Evolutionary conservation across 2,113 vertebrate species (phyloP).

Genomic region (Lamprologus ornatipinnis): DNA sequence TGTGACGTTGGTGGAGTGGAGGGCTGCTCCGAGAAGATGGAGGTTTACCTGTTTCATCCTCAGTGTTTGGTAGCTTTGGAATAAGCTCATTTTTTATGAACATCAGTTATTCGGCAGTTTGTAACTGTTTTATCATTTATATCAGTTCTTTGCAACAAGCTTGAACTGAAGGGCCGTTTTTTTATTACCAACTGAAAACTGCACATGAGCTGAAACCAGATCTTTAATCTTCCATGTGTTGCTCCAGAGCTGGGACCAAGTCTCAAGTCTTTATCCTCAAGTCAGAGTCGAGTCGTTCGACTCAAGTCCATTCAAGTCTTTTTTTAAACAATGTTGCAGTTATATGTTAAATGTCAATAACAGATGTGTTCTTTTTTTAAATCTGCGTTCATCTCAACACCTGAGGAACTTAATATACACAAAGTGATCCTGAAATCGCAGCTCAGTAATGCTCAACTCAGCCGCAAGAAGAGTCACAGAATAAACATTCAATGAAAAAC

Average conservation of each 20-base stretch:
- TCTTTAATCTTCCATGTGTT: neutral
- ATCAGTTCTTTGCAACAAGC: neutral
- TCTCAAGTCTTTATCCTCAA: neutral
- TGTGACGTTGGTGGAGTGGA: neutral
- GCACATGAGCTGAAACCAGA: neutral
- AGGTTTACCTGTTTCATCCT: neutral
- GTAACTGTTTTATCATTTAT: neutral
- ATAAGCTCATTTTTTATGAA: neutral
- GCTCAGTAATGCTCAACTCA: rapidly evolving
- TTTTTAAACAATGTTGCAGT: neutral
- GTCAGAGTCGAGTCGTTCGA: neutral
- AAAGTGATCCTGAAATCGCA: neutral
- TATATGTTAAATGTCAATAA: neutral
- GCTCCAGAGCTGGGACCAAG: neutral
- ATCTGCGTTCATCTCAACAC: neutral
- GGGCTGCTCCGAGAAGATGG: rapidly evolving
- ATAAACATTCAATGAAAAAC: neutral
- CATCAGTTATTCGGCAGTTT: neutral
- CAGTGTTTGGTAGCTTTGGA: neutral
- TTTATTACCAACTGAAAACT: neutral
- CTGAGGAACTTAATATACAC: neutral
- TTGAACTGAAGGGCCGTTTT: neutral
- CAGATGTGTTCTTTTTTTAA: rapidly evolving
- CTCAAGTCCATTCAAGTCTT: neutral
- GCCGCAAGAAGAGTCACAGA: rapidly evolving